Conservation (phyloP, 2,888 invertebrate genomes). For the Eupithecia centaureata region DNA sequence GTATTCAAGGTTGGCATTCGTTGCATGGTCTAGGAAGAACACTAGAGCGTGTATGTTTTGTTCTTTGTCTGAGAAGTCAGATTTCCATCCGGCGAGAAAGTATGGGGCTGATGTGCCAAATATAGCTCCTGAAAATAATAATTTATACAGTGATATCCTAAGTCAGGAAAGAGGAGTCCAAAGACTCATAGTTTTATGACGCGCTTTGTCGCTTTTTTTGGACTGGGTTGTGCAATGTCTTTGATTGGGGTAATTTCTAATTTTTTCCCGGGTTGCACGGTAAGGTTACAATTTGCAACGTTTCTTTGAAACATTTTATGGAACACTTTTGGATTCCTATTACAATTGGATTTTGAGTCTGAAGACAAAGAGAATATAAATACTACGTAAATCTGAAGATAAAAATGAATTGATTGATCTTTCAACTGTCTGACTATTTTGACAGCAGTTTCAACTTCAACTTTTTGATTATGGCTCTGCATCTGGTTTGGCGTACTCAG, state of each 20-base stretch:
- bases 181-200: background rate
- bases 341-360: background rate
- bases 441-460: background rate
- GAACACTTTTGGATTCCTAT: background rate
- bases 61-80: constrained; percentile 90
- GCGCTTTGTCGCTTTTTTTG: background rate
- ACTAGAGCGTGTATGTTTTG: constrained; percentile 91
- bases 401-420: background rate
- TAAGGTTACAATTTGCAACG: background rate
- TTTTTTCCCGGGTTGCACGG: background rate
- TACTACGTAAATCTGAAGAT: background rate
- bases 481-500: too few species aligned
- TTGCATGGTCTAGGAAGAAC: constrained; percentile 91
- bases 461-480: too few species aligned
- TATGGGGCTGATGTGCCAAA: constrained; percentile 92
- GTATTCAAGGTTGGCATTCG: constrained; percentile 86
- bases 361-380: too few species aligned
- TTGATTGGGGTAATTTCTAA: background rate
- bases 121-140: constrained; percentile 87
- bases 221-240: background rate
- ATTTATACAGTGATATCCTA: background rate
- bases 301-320: background rate
- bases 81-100: constrained; percentile 93
- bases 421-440: background rate
- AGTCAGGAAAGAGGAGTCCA: background rate